A percentile compares a stretch with the other conserved stretches of the same genome.
These are phyloP conservation scores for Heliothis peltigera DNA, from an alignment of 2,888 invertebrate genomes.

Conservation along the genomic window DNA sequence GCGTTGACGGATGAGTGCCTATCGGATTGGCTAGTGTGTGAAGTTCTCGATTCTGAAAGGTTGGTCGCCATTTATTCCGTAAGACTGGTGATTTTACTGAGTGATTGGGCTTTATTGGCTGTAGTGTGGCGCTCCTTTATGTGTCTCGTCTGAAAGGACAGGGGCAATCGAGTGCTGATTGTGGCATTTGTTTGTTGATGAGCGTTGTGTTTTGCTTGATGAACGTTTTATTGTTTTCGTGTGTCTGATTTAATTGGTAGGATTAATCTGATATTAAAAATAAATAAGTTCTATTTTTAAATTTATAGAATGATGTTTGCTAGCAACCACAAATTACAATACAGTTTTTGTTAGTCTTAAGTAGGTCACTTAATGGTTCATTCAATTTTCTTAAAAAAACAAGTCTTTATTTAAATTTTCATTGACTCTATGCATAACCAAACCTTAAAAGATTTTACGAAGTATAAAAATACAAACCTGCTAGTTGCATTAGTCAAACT, in stretches of 20 bases:
- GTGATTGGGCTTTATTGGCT: constrained; percentile 53
- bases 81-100: constrained; percentile 57
- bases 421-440: constrained; percentile 1
- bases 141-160: neutral
- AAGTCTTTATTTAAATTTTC: neutral
- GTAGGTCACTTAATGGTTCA: too few species aligned
- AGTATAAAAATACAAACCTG: constrained; percentile 29
- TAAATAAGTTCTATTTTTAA: too few species aligned
- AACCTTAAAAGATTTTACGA: constrained; percentile 30
- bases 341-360: too few species aligned
- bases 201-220: constrained; percentile 1
- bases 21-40: constrained; percentile 63
- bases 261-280: too few species aligned
- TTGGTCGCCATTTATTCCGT: constrained; percentile 54
- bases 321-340: too few species aligned
- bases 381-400: too few species aligned
- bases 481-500: constrained; percentile 53
- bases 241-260: neutral
- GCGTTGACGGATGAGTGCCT: constrained; percentile 77
- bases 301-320: too few species aligned
- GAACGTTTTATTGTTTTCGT: neutral
- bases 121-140: constrained; percentile 26
- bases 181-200: constrained; percentile 10
- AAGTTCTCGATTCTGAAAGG: constrained; percentile 58
- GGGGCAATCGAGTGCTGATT: constrained; percentile 21